A percentile compares a stretch with the other conserved stretches of the same genome.
These are phyloP conservation scores for Bryconaethiops microstoma DNA, from an alignment of 2,797 vertebrate genomes.

Conservation along the genomic window DNA sequence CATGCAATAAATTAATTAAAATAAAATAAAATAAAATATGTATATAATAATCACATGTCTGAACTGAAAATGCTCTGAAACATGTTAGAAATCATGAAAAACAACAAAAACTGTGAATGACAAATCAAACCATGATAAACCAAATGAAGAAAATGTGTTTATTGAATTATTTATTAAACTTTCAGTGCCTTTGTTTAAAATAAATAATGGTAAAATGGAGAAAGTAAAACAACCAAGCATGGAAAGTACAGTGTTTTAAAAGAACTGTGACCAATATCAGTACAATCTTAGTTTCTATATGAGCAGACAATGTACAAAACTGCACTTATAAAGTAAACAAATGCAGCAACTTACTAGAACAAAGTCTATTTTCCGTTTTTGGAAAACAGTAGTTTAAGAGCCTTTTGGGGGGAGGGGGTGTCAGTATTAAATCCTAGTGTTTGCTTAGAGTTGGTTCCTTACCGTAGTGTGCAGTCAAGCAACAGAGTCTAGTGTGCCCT, in stretches of 20 bases:
- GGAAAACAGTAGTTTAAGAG: constrained; percentile 73
- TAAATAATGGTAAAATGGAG: constrained; percentile 89
- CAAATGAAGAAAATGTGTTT: constrained; percentile 77
- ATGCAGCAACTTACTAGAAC: constrained; percentile 76
- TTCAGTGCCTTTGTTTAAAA: constrained; percentile 89
- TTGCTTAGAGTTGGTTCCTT: constrained; percentile 57
- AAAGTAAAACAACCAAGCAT: constrained; percentile 81
- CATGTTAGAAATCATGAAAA: neutral
- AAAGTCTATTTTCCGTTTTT: constrained; percentile 70
- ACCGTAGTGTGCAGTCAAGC: constrained; percentile 33
- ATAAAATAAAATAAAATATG: neutral
- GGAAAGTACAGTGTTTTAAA: constrained; percentile 82
- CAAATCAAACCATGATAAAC: constrained; percentile 55
- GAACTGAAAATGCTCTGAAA: neutral
- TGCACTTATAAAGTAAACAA: constrained; percentile 72
- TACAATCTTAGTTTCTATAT: constrained; percentile 84
- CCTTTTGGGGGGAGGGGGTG: constrained; percentile 58
- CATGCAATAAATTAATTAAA: neutral
- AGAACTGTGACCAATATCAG: constrained; percentile 78
- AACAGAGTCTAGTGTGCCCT: constrained; percentile 46
- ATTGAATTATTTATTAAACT: constrained; percentile 87
- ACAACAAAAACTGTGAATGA: constrained; percentile 10
- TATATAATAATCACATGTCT: neutral
- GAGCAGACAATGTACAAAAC: constrained; percentile 82
- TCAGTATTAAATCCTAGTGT: constrained; percentile 64